phyloP scores from a whole-genome alignment of 2,797 vertebrate species.

The Coluber constrictor region DNA sequence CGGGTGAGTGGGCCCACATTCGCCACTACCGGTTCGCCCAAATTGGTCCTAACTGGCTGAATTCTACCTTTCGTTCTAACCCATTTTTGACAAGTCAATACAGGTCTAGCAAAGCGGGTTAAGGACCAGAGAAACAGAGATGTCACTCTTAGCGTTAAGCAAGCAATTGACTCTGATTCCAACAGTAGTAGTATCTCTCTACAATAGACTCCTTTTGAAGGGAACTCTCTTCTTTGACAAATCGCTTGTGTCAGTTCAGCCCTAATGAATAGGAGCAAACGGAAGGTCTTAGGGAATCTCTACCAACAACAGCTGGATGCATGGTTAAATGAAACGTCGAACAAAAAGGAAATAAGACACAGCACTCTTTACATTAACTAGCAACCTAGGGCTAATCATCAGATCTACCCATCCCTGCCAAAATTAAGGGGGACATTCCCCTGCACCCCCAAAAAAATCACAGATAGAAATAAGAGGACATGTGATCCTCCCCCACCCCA shows the following conservation, averaged over 20 bases:
- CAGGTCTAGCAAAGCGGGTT: neutral
- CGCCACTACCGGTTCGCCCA: too few relatives aligned
- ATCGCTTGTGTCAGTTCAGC: conserved; percentile 44
- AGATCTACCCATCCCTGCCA: neutral
- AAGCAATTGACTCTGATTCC: conserved; percentile 1
- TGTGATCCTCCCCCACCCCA: too few relatives aligned
- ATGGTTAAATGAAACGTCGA: conserved; percentile 15
- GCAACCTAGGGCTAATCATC: neutral
- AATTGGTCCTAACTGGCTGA: too few relatives aligned
- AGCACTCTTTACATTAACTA: neutral
- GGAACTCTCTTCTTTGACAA: conserved; percentile 30
- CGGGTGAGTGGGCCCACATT: too few relatives aligned
- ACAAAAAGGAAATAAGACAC: neutral
- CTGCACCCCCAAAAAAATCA: neutral
- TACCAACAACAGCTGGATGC: neutral
- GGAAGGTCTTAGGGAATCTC: neutral
- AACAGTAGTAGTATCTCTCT: neutral
- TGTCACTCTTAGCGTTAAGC: conserved; percentile 6
- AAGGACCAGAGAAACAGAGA: neutral
- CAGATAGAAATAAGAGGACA: neutral
- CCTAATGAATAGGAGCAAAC: conserved; percentile 23
- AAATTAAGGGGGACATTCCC: neutral
- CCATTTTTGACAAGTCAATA: neutral
- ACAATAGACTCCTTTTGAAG: neutral
- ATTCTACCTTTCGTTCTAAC: too few relatives aligned